Conservation (phyloP, 2,888 invertebrate genomes). For the Acleris holmiana region DNA sequence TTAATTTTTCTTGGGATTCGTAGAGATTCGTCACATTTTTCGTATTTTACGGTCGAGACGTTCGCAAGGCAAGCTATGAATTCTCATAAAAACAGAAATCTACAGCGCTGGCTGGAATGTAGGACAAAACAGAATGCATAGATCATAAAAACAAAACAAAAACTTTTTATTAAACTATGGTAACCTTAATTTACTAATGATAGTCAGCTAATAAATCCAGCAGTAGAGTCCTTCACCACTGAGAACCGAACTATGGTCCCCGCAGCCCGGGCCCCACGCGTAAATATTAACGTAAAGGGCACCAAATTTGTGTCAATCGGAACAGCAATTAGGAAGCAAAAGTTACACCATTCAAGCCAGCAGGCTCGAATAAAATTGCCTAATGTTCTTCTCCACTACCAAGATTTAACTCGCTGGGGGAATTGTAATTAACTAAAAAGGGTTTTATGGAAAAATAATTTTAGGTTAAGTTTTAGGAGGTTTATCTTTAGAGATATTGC, state of each 20-base stretch:
- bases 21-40: too few relatives aligned
- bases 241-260: slow-evolving; percentile 15
- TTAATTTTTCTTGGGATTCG: too few relatives aligned
- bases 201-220: not conserved
- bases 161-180: too few relatives aligned
- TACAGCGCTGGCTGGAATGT: too few relatives aligned
- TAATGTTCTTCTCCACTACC: slow-evolving; percentile 44
- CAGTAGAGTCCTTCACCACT: slow-evolving; percentile 9
- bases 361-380: slow-evolving; percentile 52
- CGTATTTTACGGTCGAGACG: too few relatives aligned
- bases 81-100: too few relatives aligned
- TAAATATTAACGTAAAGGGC: slow-evolving; percentile 59
- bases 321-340: slow-evolving; percentile 65
- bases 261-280: slow-evolving; percentile 42
- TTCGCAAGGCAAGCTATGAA: too few relatives aligned
- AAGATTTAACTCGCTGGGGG: slow-evolving; percentile 32
- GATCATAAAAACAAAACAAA: too few relatives aligned
- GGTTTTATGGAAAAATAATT: slow-evolving; percentile 5
- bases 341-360: slow-evolving; percentile 59
- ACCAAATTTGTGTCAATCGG: slow-evolving; percentile 57
- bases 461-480: too few relatives aligned
- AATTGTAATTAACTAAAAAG: slow-evolving; percentile 27
- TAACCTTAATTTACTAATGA: too few relatives aligned
- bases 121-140: too few relatives aligned
- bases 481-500: too few relatives aligned